phyloP scores from a whole-genome alignment of 2,113 vertebrate species.

The Atractosteus spatula region DNA sequence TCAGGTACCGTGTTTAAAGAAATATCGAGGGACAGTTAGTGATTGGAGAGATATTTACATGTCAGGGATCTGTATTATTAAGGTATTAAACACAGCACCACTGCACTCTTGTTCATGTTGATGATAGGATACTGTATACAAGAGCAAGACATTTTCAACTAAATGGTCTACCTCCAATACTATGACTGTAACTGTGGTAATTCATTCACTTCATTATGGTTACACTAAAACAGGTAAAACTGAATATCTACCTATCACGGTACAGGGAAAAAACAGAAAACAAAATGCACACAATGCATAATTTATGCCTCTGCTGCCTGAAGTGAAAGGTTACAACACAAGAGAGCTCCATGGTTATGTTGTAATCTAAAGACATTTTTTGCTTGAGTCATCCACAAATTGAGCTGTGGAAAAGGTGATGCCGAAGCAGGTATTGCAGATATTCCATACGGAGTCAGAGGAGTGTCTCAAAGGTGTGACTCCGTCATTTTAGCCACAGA shows the following conservation, averaged over 20 bases:
- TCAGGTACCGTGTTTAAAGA: no score
- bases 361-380: neutral
- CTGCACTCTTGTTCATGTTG: no score
- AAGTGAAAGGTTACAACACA: neutral
- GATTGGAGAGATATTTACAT: no score
- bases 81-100: no score
- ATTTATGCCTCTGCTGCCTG: no score
- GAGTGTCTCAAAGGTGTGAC: neutral
- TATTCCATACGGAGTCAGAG: neutral
- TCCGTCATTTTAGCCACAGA: neutral
- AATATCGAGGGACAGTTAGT: no score
- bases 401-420: neutral
- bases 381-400: neutral
- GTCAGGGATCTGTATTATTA: no score
- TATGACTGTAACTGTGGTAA: no score
- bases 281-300: neutral
- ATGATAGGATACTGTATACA: no score
- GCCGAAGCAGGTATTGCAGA: neutral
- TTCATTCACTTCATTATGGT: no score
- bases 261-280: neutral
- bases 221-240: neutral
- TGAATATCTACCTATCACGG: neutral
- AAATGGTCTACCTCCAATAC: no score
- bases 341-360: neutral
- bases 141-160: no score